These are phyloP conservation scores for Myotis planiceps DNA, from an alignment of 2,797 vertebrate species.

Conservation along the genomic window DNA sequence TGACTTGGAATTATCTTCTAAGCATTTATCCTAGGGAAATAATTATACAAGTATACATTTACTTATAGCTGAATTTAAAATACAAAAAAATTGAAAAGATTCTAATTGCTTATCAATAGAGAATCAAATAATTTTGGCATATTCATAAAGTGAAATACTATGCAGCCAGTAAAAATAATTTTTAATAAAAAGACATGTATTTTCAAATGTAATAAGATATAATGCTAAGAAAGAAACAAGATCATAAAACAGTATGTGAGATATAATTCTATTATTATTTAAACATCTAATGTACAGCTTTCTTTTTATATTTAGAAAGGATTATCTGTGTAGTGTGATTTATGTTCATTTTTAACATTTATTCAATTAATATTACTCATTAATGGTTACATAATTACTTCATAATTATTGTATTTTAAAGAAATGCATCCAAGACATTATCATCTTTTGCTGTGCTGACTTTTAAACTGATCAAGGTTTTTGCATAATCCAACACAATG, in stretches of 20 bases:
- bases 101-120: not conserved
- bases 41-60: not conserved
- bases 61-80: not conserved
- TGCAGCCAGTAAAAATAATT: not conserved
- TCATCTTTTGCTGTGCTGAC: not conserved
- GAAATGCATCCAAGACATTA: not conserved
- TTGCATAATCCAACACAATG: not conserved
- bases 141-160: not conserved
- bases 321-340: not conserved
- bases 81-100: not conserved
- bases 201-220: not conserved
- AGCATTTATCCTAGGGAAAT: not conserved
- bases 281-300: not conserved
- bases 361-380: not conserved
- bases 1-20: constrained; percentile 2
- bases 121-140: not conserved
- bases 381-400: not conserved
- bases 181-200: not conserved
- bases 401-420: not conserved
- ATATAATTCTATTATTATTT: not conserved
- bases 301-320: not conserved
- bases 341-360: constrained; percentile 4
- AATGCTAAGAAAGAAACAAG: not conserved
- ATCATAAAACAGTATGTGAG: not conserved
- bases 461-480: not conserved